Conservation (phyloP, 2,888 invertebrate species). For the Agrilus mali region DNA sequence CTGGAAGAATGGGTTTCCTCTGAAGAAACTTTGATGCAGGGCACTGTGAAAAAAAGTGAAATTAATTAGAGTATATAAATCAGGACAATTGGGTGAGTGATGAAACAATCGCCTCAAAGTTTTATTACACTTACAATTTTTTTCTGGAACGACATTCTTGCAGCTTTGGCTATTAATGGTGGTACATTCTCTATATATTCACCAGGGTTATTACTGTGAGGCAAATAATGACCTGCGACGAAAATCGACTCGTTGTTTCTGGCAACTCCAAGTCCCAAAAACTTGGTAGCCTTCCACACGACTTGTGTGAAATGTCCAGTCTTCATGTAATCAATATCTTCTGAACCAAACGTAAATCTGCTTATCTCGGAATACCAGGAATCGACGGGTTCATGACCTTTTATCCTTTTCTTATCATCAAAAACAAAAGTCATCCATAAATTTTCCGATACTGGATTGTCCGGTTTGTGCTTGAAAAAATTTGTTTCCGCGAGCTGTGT, state of each 20-base stretch:
- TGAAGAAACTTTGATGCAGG: no score
- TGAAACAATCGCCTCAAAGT: no score
- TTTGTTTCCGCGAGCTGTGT: conserved; percentile 51
- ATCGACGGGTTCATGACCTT: conserved; percentile 60
- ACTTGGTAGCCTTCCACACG: conserved; percentile 53
- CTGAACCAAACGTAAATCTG: conserved; percentile 47
- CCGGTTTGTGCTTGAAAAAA: conserved; percentile 58
- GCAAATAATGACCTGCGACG: conserved; percentile 83
- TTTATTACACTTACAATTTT: no score
- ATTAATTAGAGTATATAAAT: no score
- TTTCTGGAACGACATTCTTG: conserved; percentile 28
- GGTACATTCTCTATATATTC: conserved; percentile 63
- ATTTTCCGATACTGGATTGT: conserved; percentile 73
- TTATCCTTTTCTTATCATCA: conserved; percentile 50
- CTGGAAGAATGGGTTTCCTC: no score
- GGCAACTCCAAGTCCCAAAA: conserved; percentile 56
- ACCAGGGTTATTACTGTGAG: conserved; percentile 76
- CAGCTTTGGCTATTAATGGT: no score
- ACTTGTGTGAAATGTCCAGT: conserved; percentile 66
- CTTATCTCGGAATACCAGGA: conserved; percentile 65
- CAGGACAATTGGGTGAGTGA: no score
- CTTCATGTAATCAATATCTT: conserved; percentile 44
- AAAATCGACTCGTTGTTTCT: conserved; percentile 59
- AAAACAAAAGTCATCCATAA: conserved; percentile 66
- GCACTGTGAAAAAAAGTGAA: no score